Conservation (phyloP, 2,113 vertebrate species). For the Thermophis baileyi region DNA sequence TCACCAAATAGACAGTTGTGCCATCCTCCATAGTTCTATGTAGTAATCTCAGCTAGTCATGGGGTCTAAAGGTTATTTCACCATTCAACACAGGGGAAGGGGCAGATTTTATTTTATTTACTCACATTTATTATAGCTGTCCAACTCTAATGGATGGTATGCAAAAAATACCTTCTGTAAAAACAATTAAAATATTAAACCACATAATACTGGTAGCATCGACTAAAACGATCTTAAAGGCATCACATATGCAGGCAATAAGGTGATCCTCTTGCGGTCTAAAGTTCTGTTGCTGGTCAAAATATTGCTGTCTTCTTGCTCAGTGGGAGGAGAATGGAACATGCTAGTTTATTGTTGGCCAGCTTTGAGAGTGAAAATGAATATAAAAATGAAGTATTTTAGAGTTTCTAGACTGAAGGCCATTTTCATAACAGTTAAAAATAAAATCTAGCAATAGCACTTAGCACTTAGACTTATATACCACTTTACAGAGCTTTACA, state of each 20-base stretch:
- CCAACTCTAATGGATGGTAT: background rate
- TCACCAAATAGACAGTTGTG: background rate
- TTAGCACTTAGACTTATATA: too few relatives aligned
- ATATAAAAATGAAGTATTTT: background rate
- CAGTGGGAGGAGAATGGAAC: background rate
- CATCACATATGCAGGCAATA: background rate
- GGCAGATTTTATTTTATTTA: background rate
- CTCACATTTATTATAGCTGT: background rate
- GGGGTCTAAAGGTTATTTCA: background rate
- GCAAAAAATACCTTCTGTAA: background rate
- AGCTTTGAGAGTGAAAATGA: background rate
- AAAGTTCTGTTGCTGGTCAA: background rate
- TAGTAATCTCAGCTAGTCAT: background rate
- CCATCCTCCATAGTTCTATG: background rate
- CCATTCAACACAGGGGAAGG: background rate
- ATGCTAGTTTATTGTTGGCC: background rate
- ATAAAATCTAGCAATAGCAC: background rate
- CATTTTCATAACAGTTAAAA: background rate
- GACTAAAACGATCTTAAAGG: background rate
- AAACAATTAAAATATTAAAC: background rate
- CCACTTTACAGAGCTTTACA: too few relatives aligned
- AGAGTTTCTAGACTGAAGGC: background rate
- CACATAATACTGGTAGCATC: background rate
- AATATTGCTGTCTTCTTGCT: background rate
- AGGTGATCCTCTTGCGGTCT: background rate